A percentile compares a stretch with the other conserved stretches of the same genome.
phyloP scores from a whole-genome alignment of 2,113 vertebrate genomes.

The Pitta sordida region DNA sequence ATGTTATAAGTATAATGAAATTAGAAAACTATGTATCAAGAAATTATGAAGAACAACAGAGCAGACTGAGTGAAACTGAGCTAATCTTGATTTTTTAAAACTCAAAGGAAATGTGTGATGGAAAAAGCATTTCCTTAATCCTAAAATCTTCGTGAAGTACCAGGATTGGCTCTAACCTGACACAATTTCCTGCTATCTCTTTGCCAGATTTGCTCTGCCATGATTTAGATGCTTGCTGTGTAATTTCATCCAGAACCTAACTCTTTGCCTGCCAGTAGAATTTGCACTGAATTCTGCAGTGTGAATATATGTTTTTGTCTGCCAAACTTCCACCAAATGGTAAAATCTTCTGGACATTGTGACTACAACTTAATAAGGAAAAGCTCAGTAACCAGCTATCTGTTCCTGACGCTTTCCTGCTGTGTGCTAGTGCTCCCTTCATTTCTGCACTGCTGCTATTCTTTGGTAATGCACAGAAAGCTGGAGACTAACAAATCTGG shows the following conservation, averaged over 20 bases:
- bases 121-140: not conserved
- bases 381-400: not conserved
- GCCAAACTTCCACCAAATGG: not conserved
- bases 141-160: not conserved
- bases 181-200: not conserved
- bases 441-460: fast-evolving
- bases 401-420: not conserved
- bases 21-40: not conserved
- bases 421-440: not conserved
- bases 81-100: not conserved
- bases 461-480: not conserved
- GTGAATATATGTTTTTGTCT: not conserved
- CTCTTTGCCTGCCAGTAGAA: not conserved
- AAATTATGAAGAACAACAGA: not conserved
- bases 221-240: not conserved
- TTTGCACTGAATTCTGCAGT: not conserved
- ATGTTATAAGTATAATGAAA: not conserved
- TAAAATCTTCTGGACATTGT: not conserved
- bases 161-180: not conserved
- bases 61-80: not conserved
- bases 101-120: not conserved
- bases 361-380: not conserved
- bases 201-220: not conserved
- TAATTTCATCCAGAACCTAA: not conserved
- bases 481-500: not conserved